These are phyloP conservation scores for Nothura maculosa DNA, from an alignment of 2,797 vertebrate genomes.

Conservation along the genomic window DNA sequence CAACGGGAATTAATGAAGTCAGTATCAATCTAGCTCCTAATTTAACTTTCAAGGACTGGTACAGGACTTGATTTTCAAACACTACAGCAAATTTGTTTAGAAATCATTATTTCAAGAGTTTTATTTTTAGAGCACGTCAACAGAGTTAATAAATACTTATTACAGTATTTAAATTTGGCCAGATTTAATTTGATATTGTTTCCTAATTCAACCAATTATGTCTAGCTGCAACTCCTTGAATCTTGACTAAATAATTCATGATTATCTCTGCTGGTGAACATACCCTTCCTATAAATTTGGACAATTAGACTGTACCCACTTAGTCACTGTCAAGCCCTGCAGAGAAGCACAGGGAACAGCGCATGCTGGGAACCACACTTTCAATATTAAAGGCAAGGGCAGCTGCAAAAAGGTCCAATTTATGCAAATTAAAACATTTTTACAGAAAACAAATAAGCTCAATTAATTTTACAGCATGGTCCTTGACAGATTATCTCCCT, in stretches of 20 bases:
- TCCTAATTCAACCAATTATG: conserved; percentile 58
- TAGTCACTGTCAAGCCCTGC: conserved; percentile 68
- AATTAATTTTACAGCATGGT: conserved; percentile 58
- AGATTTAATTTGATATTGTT: conserved; percentile 60
- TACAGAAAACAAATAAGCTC: conserved; percentile 68
- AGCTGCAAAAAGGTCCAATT: conserved; percentile 69
- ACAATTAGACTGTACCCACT: conserved; percentile 68
- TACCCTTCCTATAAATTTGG: conserved; percentile 58
- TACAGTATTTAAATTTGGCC: conserved; percentile 37
- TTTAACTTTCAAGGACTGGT: conserved; percentile 4
- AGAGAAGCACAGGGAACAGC: conserved; percentile 57
- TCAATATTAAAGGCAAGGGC: conserved; percentile 60
- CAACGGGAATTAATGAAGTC: neutral
- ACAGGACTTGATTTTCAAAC: neutral
- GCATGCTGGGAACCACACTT: conserved; percentile 26
- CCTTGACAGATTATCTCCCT: conserved; percentile 54
- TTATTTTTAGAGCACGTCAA: conserved; percentile 30
- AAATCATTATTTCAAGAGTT: conserved; percentile 61
- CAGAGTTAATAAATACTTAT: conserved; percentile 56
- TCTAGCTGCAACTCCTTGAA: conserved; percentile 47
- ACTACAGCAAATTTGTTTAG: conserved; percentile 12
- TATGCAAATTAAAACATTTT: conserved; percentile 74
- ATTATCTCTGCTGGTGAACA: conserved; percentile 69
- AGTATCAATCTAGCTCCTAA: neutral
- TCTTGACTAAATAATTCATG: conserved; percentile 61